Evolutionary conservation across 2,888 invertebrate genomes (phyloP).

Genomic region (Dioctria linearis): DNA sequence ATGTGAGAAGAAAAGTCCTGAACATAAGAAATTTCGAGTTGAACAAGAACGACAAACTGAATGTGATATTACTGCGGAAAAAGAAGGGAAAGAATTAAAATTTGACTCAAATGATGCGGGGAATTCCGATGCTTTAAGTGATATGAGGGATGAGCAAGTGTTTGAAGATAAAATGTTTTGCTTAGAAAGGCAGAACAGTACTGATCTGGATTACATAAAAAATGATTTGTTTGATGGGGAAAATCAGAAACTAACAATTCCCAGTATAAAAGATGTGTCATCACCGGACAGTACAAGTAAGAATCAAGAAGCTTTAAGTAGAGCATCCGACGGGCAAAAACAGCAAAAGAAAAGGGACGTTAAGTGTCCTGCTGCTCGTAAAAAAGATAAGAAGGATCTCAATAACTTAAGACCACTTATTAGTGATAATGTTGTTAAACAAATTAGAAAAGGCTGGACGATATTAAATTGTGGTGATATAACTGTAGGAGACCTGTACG

Average conservation of each 20-base stretch:
- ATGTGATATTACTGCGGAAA: not conserved
- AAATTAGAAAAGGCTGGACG: conserved; percentile 82
- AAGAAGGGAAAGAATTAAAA: conserved; percentile 21
- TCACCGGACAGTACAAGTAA: not conserved
- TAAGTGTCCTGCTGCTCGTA: conserved; percentile 10
- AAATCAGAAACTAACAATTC: conserved; percentile 7
- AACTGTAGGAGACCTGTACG: conserved; percentile 90
- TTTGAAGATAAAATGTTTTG: conserved; percentile 26
- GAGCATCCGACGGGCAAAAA: conserved; percentile 8
- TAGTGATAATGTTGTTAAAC: conserved; percentile 68
- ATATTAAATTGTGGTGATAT: conserved; percentile 81
- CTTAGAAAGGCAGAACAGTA: conserved; percentile 50
- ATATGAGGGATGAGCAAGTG: not conserved
- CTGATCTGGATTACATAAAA: conserved; percentile 30
- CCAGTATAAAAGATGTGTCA: not conserved
- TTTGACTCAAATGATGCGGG: not conserved
- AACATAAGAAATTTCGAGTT: conserved; percentile 69
- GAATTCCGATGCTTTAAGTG: conserved; percentile 26
- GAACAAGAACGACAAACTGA: conserved; percentile 9
- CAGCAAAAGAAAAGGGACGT: conserved; percentile 35
- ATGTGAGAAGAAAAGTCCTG: conserved; percentile 73
- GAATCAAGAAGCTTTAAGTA: conserved; percentile 3
- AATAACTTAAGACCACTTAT: conserved; percentile 67
- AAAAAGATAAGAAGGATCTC: conserved; percentile 54
- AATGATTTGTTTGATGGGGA: conserved; percentile 44